phyloP scores from a whole-genome alignment of 53 echinoderm and acorn worm genomes.

The Crossaster papposus region DNA sequence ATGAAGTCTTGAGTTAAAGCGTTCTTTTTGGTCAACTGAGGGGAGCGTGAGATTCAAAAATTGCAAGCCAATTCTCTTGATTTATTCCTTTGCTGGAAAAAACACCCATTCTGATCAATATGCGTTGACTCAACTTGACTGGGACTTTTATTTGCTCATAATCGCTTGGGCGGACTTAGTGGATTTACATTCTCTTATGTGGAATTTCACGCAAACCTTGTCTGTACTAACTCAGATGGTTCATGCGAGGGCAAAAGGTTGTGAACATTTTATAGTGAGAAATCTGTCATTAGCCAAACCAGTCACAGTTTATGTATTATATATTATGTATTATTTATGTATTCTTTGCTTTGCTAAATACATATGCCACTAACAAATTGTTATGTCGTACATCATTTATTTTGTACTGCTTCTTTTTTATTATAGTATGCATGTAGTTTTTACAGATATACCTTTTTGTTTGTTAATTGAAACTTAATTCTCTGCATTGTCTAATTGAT shows the following conservation, averaged over 20 bases:
- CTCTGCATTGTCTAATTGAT: too few relatives aligned
- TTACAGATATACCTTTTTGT: too few relatives aligned
- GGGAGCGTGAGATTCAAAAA: not conserved
- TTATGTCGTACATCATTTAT: too few relatives aligned
- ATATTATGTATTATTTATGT: too few relatives aligned
- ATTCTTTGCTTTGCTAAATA: too few relatives aligned
- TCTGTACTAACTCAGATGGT: not conserved
- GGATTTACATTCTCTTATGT: not conserved
- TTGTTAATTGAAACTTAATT: too few relatives aligned
- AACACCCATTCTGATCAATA: not conserved
- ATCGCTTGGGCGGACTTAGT: not conserved
- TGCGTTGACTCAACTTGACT: not conserved
- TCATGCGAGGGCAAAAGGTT: not conserved
- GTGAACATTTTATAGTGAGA: not conserved
- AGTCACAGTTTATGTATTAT: too few relatives aligned
- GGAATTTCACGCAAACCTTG: not conserved
- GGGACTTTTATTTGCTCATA: not conserved
- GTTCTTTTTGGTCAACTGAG: not conserved
- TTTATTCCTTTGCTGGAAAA: not conserved
- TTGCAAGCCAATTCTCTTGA: not conserved
- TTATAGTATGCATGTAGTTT: too few relatives aligned
- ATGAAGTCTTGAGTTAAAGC: too few relatives aligned
- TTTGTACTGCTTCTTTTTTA: too few relatives aligned
- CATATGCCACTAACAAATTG: too few relatives aligned
- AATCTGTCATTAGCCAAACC: too few relatives aligned